Conservation (phyloP, 2,797 vertebrate species). For the Sebastes trivittatus region DNA sequence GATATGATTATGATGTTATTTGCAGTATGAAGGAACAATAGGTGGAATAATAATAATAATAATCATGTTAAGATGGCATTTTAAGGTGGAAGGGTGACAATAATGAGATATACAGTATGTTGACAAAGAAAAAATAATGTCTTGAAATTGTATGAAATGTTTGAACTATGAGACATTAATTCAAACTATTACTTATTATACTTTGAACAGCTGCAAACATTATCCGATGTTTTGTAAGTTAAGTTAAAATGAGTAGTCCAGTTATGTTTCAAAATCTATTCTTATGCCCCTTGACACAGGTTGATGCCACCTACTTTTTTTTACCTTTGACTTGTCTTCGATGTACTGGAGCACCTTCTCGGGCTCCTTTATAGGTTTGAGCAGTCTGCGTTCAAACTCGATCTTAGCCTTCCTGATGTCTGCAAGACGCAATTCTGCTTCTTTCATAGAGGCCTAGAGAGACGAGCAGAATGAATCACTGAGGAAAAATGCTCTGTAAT, state of each 20-base stretch:
- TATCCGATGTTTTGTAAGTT: not conserved
- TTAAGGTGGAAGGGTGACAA: not conserved
- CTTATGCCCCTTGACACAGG: not conserved
- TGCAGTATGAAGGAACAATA: not conserved
- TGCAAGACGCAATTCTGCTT: constrained; percentile 44
- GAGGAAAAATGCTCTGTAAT: not conserved
- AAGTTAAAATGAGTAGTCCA: not conserved
- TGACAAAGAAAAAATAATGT: not conserved
- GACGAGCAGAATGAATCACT: not conserved
- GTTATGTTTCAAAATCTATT: not conserved
- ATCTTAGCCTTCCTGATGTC: constrained; percentile 55
- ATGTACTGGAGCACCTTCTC: constrained; percentile 53
- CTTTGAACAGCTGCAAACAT: not conserved
- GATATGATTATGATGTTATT: not conserved
- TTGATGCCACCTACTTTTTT: not conserved
- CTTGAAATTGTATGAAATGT: not conserved
- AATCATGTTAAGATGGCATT: not conserved
- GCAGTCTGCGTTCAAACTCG: constrained; percentile 48
- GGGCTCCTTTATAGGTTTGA: constrained; percentile 39
- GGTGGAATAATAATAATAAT: not conserved
- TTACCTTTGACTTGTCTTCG: constrained; percentile 56
- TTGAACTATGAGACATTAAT: not conserved
- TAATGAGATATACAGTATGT: not conserved
- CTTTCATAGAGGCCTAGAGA: constrained; percentile 56
- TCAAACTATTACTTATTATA: not conserved